Conservation (phyloP, 2,113 vertebrate species). For the Muntiacus reevesi region DNA sequence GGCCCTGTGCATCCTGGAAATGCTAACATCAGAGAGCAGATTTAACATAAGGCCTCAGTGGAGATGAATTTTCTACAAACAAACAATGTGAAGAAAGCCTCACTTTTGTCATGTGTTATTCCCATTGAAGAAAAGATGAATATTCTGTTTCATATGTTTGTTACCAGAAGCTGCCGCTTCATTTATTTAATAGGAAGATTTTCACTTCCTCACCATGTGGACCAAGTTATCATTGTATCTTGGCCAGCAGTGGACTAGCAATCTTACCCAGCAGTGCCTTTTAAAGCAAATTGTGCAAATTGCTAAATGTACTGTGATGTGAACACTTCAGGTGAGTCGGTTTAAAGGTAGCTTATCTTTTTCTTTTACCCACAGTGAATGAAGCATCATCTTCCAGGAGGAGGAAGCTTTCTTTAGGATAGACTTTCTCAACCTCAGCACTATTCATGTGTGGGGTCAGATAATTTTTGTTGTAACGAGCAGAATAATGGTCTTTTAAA, state of each 20-base stretch:
- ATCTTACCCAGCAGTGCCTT: conserved; percentile 24
- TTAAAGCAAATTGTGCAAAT: conserved; percentile 64
- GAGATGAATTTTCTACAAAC: conserved; percentile 83
- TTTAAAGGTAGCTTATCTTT: conserved; percentile 22
- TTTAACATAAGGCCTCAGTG: conserved; percentile 83
- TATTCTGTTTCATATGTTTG: conserved; percentile 84
- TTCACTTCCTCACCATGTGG: conserved; percentile 35
- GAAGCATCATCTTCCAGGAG: neutral
- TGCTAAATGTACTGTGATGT: conserved; percentile 48
- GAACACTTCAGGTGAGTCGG: neutral
- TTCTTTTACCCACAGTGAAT: neutral
- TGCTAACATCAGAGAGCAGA: conserved; percentile 84
- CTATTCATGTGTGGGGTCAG: neutral
- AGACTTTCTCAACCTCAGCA: neutral
- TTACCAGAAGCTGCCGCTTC: conserved; percentile 76
- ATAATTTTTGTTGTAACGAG: neutral
- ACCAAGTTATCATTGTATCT: conserved; percentile 12
- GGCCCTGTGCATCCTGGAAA: conserved; percentile 80
- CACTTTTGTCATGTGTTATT: conserved; percentile 83
- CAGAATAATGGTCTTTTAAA: neutral
- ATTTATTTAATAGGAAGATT: conserved; percentile 78
- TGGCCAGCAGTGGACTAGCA: conserved; percentile 35
- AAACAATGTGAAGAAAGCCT: conserved; percentile 82
- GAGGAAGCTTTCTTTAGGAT: neutral
- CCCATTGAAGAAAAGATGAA: conserved; percentile 84